phyloP scores from a whole-genome alignment of 2,888 invertebrate genomes.

The Galeopsomyia nigrocyanea region DNA sequence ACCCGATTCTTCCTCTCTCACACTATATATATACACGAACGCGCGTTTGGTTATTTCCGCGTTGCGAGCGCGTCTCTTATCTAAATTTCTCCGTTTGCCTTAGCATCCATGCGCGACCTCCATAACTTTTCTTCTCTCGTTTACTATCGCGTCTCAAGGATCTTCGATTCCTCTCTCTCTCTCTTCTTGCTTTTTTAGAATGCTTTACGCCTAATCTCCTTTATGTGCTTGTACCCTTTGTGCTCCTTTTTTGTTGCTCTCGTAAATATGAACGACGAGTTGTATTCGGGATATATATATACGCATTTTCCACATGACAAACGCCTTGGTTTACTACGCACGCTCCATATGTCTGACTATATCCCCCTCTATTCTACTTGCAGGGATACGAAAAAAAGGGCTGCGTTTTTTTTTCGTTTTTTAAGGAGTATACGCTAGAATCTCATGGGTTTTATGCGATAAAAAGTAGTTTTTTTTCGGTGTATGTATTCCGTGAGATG shows the following conservation, averaged over 20 bases:
- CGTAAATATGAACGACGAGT: conserved; percentile 29
- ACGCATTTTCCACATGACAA: neutral
- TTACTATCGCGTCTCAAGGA: conserved; percentile 4
- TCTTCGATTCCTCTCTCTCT: conserved; percentile 26
- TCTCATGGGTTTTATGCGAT: no score
- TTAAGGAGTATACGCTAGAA: no score
- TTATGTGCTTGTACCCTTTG: conserved; percentile 15
- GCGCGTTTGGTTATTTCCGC: conserved; percentile 4
- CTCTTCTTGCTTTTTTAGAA: conserved; percentile 5
- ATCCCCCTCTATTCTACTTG: no score
- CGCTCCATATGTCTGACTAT: no score
- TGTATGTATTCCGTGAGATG: no score
- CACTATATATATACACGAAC: neutral
- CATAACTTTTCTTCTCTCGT: conserved; percentile 17
- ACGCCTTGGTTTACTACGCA: no score
- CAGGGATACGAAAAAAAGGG: no score
- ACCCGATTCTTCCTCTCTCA: neutral
- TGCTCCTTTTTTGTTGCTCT: conserved; percentile 26
- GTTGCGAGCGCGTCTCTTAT: conserved; percentile 13
- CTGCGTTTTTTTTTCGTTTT: no score
- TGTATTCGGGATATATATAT: conserved; percentile 5
- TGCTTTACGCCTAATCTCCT: conserved; percentile 31
- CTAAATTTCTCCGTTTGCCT: conserved; percentile 23
- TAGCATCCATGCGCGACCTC: conserved; percentile 13
- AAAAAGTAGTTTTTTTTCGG: no score